Evolutionary conservation across 35 echinoderm and acorn worm species (phyloP).

Genomic region (Diadema setosum): DNA sequence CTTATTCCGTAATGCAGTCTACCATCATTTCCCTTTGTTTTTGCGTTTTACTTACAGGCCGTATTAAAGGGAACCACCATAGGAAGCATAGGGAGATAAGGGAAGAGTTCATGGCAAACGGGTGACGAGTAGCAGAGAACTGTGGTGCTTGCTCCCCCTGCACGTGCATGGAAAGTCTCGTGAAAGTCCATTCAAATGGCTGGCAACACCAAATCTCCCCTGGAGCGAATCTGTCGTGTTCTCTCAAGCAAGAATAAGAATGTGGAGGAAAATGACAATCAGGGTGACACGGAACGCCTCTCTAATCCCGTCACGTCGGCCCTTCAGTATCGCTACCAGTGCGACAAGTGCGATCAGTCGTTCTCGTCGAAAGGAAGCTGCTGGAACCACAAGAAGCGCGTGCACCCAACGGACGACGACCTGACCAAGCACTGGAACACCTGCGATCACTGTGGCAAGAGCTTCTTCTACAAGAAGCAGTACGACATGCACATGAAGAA

Average conservation of each 20-base stretch:
- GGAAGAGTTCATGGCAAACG: too few relatives aligned
- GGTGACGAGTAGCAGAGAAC: too few relatives aligned
- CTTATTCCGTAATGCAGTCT: too few relatives aligned
- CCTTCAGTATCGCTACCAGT: not conserved
- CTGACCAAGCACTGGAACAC: not conserved
- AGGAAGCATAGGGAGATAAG: too few relatives aligned
- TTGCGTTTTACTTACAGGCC: too few relatives aligned
- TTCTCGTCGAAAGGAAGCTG: constrained; percentile 10
- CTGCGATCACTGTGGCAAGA: not conserved
- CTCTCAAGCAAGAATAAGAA: not conserved
- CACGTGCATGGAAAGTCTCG: too few relatives aligned
- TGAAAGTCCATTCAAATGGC: too few relatives aligned
- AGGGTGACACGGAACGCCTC: not conserved
- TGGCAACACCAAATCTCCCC: not conserved
- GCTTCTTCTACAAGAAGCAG: constrained; percentile 24
- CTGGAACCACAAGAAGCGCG: not conserved
- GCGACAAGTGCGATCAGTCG: not conserved
- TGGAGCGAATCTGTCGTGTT: not conserved
- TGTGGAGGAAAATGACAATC: not conserved
- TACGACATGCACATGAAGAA: not conserved
- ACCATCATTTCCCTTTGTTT: too few relatives aligned
- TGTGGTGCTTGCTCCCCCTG: too few relatives aligned
- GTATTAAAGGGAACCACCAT: too few relatives aligned
- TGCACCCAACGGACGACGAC: constrained; percentile 8
- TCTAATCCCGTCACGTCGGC: not conserved